Percentiles rank a stretch among this genome's conserved stretches.
Conservation (phyloP, 2,113 vertebrate species). For the Cnemophilus loriae region DNA sequence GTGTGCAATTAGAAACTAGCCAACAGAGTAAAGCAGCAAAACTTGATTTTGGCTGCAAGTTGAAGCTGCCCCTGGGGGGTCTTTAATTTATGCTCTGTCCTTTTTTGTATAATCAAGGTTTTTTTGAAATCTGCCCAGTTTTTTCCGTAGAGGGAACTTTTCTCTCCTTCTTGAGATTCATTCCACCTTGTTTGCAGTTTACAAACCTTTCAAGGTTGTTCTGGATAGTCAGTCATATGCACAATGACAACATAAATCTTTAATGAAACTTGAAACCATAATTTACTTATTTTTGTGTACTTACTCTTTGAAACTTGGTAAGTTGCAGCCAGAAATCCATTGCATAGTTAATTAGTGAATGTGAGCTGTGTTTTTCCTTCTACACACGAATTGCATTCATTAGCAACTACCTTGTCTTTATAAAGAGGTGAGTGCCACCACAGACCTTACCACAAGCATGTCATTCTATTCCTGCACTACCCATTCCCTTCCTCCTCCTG, state of each 20-base stretch:
- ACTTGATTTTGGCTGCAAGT: neutral
- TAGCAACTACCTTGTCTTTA: neutral
- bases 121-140: neutral
- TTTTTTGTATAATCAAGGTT: neutral
- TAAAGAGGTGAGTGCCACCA: neutral
- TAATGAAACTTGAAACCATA: neutral
- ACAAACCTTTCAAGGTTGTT: neutral
- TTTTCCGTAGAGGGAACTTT: neutral
- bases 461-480: accelerated
- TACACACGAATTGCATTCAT: neutral
- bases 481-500: neutral
- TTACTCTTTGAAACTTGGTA: neutral
- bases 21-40: conserved; percentile 11
- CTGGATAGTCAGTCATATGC: neutral
- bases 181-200: neutral
- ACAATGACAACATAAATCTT: neutral
- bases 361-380: neutral
- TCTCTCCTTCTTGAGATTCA: neutral
- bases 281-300: neutral
- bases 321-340: neutral
- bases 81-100: conserved; percentile 30
- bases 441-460: neutral
- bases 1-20: conserved; percentile 25
- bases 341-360: neutral
- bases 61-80: neutral